A percentile compares a stretch with the other conserved stretches of the same genome.
Evolutionary conservation across 1,140 invertebrate genomes (phyloP).

Genomic region (Zaprionus africanus): DNA sequence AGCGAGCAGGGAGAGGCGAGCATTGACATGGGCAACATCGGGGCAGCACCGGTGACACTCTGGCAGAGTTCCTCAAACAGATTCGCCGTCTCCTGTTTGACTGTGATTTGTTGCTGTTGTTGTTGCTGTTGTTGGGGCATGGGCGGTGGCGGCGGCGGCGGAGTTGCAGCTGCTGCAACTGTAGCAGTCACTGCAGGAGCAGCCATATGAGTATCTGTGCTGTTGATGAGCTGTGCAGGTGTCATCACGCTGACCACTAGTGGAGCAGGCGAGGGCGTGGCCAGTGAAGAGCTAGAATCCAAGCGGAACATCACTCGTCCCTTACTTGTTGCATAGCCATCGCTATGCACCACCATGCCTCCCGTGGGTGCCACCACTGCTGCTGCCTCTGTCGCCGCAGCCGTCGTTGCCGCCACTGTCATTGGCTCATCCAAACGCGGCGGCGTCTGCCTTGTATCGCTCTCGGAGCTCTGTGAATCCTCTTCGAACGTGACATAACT

Average conservation of each 20-base stretch:
- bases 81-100: constrained; percentile 82
- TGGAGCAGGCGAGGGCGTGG: constrained; percentile 85
- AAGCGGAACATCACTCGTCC: no score
- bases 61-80: constrained; percentile 88
- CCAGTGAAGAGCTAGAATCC: constrained; percentile 85
- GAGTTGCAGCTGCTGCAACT: background rate
- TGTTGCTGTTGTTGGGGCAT: constrained; percentile 59
- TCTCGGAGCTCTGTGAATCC: constrained; percentile 93
- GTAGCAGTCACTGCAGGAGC: background rate
- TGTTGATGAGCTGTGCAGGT: constrained; percentile 63
- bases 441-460: constrained; percentile 84
- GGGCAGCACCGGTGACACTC: constrained; percentile 85
- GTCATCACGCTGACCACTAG: constrained; percentile 71
- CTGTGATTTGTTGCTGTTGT: constrained; percentile 37
- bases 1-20: constrained; percentile 88
- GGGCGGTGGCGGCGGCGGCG: constrained; percentile 66
- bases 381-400: background rate
- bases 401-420: constrained; percentile 45
- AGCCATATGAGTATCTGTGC: constrained; percentile 12
- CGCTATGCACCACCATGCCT: background rate
- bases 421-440: constrained; percentile 67
- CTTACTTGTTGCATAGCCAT: background rate
- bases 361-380: background rate
- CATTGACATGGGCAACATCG: constrained; percentile 78
- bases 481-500: constrained; percentile 94